Conservation (phyloP, 2,797 vertebrate genomes). For the Steatocranus sp. region DNA sequence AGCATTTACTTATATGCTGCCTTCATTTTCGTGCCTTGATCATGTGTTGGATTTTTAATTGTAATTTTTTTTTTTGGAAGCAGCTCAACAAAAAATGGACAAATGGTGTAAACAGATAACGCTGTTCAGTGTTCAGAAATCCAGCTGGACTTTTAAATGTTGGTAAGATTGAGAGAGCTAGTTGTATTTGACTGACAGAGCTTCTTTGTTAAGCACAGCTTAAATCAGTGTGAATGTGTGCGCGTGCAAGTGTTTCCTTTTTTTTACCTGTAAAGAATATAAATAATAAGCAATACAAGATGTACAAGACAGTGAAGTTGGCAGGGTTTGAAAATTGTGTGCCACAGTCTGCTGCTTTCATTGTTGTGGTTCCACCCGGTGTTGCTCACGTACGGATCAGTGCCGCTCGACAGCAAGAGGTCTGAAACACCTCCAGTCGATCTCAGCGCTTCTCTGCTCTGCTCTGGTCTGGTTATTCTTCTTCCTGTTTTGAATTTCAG, state of each 20-base stretch:
- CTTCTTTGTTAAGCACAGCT: slow-evolving; percentile 40
- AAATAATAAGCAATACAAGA: neutral
- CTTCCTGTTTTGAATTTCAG: slow-evolving; percentile 45
- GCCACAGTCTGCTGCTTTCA: neutral
- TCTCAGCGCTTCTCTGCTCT: slow-evolving; percentile 13
- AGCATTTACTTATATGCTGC: slow-evolving; percentile 12
- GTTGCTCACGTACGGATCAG: neutral
- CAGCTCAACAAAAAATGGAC: neutral
- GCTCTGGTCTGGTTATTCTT: neutral
- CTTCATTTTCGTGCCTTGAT: neutral
- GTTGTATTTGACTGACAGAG: slow-evolving; percentile 30
- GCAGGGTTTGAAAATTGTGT: neutral
- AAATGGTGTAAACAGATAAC: neutral
- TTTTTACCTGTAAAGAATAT: neutral
- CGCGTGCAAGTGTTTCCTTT: neutral
- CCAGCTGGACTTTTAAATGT: neutral
- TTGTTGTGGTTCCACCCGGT: neutral
- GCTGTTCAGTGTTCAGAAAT: neutral
- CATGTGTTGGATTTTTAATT: slow-evolving; percentile 1
- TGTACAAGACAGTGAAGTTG: neutral
- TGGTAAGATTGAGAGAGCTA: neutral
- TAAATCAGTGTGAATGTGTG: neutral
- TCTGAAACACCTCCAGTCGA: neutral
- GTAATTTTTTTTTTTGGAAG: neutral
- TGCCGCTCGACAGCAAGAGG: neutral